phyloP scores from a whole-genome alignment of 1,140 invertebrate genomes.

The Cephus cinctus region DNA sequence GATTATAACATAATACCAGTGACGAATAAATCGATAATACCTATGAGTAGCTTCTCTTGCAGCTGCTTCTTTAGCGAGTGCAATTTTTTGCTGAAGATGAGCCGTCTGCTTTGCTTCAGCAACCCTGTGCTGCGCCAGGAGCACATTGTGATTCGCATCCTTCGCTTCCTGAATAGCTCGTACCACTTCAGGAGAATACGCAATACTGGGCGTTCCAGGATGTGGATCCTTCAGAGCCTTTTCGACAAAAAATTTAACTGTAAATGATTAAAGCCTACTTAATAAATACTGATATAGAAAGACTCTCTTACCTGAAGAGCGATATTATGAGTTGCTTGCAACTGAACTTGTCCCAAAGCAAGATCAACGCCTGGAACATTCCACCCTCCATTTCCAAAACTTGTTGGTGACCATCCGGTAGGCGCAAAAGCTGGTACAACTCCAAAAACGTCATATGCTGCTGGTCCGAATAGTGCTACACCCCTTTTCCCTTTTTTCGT shows the following conservation, averaged over 20 bases:
- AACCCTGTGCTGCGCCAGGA: constrained; percentile 46
- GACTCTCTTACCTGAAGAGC: constrained; percentile 53
- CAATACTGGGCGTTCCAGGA: constrained; percentile 44
- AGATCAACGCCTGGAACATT: constrained; percentile 31
- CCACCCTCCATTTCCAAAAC: constrained; percentile 30
- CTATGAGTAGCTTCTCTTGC: constrained; percentile 45
- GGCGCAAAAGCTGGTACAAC: constrained; percentile 26
- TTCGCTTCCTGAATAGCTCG: constrained; percentile 49
- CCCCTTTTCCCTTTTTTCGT: constrained; percentile 44
- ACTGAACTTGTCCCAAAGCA: constrained; percentile 43
- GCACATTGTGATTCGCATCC: constrained; percentile 49
- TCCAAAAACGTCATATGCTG: constrained; percentile 41
- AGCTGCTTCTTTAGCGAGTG: constrained; percentile 46
- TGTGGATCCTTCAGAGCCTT: constrained; percentile 39
- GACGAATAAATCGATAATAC: constrained; percentile 22
- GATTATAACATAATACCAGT: no score
- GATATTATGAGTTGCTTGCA: constrained; percentile 47
- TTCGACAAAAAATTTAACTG: constrained; percentile 10
- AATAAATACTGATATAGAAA: no score
- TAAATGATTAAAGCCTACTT: no score
- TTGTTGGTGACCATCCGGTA: constrained; percentile 31
- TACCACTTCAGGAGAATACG: constrained; percentile 45
- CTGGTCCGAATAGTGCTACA: constrained; percentile 33
- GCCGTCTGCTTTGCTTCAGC: constrained; percentile 46
- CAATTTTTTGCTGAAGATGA: constrained; percentile 47